Conservation (phyloP, 2,888 invertebrate genomes). For the Tanaodytes sp. region DNA sequence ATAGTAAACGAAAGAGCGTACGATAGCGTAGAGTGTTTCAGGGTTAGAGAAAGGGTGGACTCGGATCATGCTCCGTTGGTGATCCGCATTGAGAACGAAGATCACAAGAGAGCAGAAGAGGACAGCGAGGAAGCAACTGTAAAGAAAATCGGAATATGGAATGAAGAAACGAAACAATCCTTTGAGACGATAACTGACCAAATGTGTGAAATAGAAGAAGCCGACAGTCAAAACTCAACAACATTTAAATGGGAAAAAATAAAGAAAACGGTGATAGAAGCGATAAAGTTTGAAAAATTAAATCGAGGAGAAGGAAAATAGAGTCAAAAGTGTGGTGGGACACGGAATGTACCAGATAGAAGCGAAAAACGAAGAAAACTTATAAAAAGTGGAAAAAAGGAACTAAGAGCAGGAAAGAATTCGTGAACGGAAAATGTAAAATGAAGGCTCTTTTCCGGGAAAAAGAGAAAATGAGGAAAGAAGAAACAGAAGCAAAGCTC, state of each 20-base stretch:
- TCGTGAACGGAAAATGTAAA: background rate
- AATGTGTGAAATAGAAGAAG: no score
- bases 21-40: background rate
- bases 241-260: no score
- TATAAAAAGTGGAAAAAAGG: no score
- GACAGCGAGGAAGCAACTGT: background rate
- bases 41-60: background rate
- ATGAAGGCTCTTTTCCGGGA: background rate
- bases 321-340: background rate
- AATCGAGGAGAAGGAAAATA: background rate
- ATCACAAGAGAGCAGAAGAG: background rate
- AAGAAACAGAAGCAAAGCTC: slow-evolving; percentile 9
- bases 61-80: background rate
- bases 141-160: background rate
- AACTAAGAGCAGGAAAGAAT: background rate
- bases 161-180: background rate
- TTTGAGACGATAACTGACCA: background rate
- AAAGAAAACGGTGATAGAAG: no score
- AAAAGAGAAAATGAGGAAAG: background rate
- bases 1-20: background rate
- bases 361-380: no score
- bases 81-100: background rate
- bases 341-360: background rate
- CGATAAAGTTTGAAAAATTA: no score
- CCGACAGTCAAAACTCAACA: background rate